A percentile compares a stretch with the other conserved stretches of the same genome.
Evolutionary conservation across 2,113 vertebrate species (phyloP).

Genomic region (Pangasianodon hypophthalmus): DNA sequence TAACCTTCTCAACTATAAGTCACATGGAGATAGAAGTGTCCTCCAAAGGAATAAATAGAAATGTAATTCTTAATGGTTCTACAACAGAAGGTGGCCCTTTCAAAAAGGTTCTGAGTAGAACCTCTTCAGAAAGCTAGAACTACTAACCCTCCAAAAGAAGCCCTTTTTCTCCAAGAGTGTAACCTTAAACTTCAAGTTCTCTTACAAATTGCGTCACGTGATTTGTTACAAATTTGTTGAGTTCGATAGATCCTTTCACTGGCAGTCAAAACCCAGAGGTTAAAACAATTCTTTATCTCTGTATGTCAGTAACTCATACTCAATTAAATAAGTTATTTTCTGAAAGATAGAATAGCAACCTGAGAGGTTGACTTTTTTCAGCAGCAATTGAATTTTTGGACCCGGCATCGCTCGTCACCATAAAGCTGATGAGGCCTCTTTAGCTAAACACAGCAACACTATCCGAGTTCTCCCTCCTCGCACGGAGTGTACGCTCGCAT

Average conservation of each 20-base stretch:
- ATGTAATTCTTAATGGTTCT: background rate
- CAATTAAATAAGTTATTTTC: slow-evolving; percentile 59
- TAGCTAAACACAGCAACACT: slow-evolving; percentile 78
- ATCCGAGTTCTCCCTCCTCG: slow-evolving; percentile 71
- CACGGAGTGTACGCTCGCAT: slow-evolving; percentile 82
- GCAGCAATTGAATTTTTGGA: slow-evolving; percentile 64
- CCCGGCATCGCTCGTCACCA: slow-evolving; percentile 61
- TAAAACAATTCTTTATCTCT: slow-evolving; percentile 53
- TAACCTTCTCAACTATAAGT: background rate
- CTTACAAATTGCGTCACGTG: background rate
- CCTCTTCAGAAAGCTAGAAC: background rate
- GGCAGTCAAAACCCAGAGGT: slow-evolving; percentile 25
- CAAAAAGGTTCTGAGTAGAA: background rate
- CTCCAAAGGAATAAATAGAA: background rate
- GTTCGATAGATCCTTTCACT: background rate
- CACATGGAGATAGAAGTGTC: background rate
- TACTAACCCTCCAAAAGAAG: background rate
- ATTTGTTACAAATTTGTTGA: background rate
- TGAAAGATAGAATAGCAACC: slow-evolving; percentile 55
- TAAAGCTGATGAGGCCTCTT: slow-evolving; percentile 58
- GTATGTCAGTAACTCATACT: slow-evolving; percentile 47
- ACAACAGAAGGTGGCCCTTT: background rate
- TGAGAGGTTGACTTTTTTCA: slow-evolving; percentile 57
- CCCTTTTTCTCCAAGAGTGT: background rate
- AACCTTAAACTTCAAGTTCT: background rate